Conservation (phyloP, 2,113 vertebrate genomes). For the Loxodonta africana region DNA sequence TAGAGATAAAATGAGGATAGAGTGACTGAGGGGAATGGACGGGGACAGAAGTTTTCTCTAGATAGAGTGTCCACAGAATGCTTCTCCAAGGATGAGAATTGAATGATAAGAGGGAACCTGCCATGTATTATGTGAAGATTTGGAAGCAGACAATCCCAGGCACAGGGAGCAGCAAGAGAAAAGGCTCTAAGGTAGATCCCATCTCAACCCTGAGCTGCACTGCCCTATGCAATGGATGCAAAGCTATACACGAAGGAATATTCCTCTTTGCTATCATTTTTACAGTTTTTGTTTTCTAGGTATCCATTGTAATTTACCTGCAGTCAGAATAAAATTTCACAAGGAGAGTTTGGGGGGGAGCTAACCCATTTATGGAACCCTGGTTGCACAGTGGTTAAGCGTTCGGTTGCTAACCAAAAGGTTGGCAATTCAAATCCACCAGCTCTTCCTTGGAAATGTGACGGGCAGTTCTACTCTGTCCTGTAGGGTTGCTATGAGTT, state of each 20-base stretch:
- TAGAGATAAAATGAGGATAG: not conserved
- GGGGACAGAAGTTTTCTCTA: not conserved
- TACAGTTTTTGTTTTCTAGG: not conserved
- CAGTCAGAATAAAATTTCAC: not conserved
- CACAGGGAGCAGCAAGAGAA: not conserved
- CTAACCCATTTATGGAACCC: not conserved
- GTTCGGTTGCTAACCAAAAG: too few relatives aligned
- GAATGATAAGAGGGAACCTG: not conserved
- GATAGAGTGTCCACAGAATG: not conserved
- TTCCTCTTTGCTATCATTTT: not conserved
- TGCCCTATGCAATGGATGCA: accelerated
- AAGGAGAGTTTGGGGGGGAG: not conserved
- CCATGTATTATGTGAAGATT: not conserved
- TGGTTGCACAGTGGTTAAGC: too few relatives aligned
- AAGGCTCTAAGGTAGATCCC: not conserved
- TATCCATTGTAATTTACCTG: not conserved
- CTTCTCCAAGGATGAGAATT: not conserved
- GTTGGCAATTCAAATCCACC: too few relatives aligned
- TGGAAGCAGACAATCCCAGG: not conserved
- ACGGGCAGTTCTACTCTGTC: too few relatives aligned
- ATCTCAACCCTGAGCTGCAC: not conserved
- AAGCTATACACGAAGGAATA: not conserved
- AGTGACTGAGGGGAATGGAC: not conserved
- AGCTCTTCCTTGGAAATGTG: too few relatives aligned
- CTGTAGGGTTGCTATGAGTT: too few relatives aligned